Evolutionary conservation across 2,113 vertebrate genomes (phyloP), one percentile per base, ranked within the genome.

Genomic region (Tenrec ecaudatus): DNA sequence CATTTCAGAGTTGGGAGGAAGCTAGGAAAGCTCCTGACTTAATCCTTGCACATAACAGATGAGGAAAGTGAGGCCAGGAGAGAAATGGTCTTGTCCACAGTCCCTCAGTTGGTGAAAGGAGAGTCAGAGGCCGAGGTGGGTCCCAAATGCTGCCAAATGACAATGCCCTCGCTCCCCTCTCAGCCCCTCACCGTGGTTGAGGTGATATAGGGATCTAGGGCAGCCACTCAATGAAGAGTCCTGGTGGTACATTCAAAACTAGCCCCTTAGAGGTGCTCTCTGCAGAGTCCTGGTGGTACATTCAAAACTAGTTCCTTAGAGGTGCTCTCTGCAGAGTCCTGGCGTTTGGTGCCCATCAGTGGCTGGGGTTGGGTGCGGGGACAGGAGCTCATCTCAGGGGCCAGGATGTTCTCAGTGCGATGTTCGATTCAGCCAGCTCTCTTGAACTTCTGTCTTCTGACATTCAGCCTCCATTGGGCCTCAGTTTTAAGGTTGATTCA

Each of bases 231-330:
- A 92, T 90, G 88, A n/a, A n/a, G n/a, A n/a, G n/a, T n/a, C n/a
- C n/a, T n/a, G n/a, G n/a, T n/a, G 16, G n/a, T 47, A 88, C 92
- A 94, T 94, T 95, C 79, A 38, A 89, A 94, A 91, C 82, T 33
- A 86, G 88, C 76, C 25, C 19, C 75, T 93, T 60, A 82, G 31
- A 62, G 94, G 73, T 43, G 2, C 73, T 88, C 25, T 92, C 93
- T 77, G 76, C 82, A n/a, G n/a, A n/a, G n/a, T n/a, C n/a, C n/a
- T n/a, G n/a, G n/a, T n/a, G 16, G n/a, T 47, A 88, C 92, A 94
- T 94, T 95, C 79, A 38, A 89, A 94, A 91, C 82, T 33, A 86
- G 88, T 76, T 20, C 19, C 75, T 93, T 60, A 82, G 31, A 62
- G 94, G 73, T 43, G 2, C 73, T 88, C 25, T 92, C 93, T 77